Base-by-base conservation (phyloP, 2,113 vertebrate genomes). In the Zeus faber region DNA sequence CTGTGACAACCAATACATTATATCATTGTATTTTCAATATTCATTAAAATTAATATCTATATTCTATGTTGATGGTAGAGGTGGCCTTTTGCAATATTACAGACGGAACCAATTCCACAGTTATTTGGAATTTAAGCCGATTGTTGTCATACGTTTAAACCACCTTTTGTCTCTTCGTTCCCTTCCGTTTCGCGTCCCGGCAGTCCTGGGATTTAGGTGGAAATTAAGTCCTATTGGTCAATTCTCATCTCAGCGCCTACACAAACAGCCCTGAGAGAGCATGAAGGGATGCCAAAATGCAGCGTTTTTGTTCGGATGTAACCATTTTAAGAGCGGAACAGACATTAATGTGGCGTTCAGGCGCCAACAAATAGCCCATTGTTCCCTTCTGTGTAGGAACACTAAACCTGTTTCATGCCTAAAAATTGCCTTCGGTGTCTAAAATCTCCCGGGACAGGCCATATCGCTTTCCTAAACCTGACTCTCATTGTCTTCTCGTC, bases 341-440 rank as follows among this genome's bases (percentile, higher is more conserved):
- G 40, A 6, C 40, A 18, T 18, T 43, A 43, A 20, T 43, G 40
- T 43, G 17, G 40, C 14, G 17, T 43, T 43, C 40, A 43, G 40
- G 18, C 40, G 10, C 16, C 6, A 43, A 18, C n/a, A 41, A 21
- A 17, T 18, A 18, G 6, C 14, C 17, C 10, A 9, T 43, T 43
- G 40, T 43, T 5, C 1, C 21, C 8, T 43, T 43, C 40, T 43
- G 18, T 9, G 17, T 18, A 2, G 8, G 18, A 3, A 20, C 40
- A 18, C 40, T 20, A 21, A 43, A 43, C 40, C 40, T 43, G 6
- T 43, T 43, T 43, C 40, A 43, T 43, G 40, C n/a, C n/a, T n/a
- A n/a, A n/a, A n/a, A n/a, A n/a, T n/a, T n/a, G n/a, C n/a, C n/a
- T n/a, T n/a, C n/a, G n/a, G n/a, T n/a, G n/a, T n/a, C n/a, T n/a